These are phyloP conservation scores for Cerceris ruficornis DNA, from an alignment of 2,888 invertebrate species.

Conservation along the genomic window DNA sequence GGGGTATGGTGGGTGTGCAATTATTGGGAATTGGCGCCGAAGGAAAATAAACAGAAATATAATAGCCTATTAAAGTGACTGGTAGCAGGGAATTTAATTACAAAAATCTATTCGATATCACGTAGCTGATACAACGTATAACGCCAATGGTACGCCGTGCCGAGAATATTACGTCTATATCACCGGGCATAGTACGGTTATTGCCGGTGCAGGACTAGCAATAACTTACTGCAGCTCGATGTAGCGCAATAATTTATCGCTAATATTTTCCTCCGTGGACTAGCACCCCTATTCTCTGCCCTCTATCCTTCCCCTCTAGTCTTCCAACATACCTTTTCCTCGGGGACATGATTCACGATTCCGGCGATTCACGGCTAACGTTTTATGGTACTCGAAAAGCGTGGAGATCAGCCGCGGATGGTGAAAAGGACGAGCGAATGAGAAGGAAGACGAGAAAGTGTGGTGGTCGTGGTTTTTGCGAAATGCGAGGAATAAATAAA, in stretches of 20 bases:
- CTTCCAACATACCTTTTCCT: conserved; percentile 33
- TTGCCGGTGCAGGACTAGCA: conserved; percentile 61
- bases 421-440: conserved; percentile 1
- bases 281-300: conserved; percentile 45
- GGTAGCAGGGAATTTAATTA: conserved; percentile 56
- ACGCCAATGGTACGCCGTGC: conserved; percentile 47
- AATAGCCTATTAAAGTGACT: neutral
- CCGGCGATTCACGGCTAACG: conserved; percentile 48
- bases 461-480: neutral
- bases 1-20: conserved; percentile 4
- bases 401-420: conserved; percentile 20
- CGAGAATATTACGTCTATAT: conserved; percentile 69
- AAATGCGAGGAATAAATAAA: conserved; percentile 7
- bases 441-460: neutral
- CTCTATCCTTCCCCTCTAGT: neutral
- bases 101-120: conserved; percentile 54
- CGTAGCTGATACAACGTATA: conserved; percentile 36
- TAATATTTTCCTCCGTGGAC: conserved; percentile 66
- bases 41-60: conserved; percentile 39
- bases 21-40: conserved; percentile 39
- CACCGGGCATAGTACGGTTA: conserved; percentile 57
- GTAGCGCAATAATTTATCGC: conserved; percentile 69
- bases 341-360: conserved; percentile 61
- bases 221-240: conserved; percentile 66
- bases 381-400: conserved; percentile 45